phyloP scores from a whole-genome alignment of 1,140 invertebrate genomes.

The Leptopilina clavipes region DNA sequence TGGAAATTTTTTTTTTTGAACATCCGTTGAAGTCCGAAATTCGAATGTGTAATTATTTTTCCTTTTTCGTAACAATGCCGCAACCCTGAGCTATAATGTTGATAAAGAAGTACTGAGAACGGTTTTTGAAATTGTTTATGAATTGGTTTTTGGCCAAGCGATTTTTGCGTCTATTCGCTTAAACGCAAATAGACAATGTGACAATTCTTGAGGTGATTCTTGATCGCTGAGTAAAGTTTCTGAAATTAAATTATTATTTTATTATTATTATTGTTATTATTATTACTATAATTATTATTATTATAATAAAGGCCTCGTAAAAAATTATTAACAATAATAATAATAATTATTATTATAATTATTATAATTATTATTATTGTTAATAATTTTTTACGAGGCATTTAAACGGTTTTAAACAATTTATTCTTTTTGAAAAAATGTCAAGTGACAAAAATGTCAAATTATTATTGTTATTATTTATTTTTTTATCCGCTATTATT shows the following conservation, averaged over 20 bases:
- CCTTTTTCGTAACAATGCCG: constrained; percentile 20
- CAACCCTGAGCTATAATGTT: constrained; percentile 36
- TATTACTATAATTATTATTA: no score
- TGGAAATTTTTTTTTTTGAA: background rate
- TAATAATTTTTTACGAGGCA: no score
- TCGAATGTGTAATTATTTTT: background rate
- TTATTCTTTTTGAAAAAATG: no score
- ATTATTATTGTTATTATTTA: no score
- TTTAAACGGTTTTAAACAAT: no score
- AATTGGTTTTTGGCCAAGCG: constrained; percentile 88
- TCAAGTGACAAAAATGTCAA: no score
- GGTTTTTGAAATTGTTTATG: constrained; percentile 55
- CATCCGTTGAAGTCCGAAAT: background rate
- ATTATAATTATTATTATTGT: no score
- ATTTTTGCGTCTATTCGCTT: constrained; percentile 97
- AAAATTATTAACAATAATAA: no score
- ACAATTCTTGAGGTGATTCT: constrained; percentile 92
- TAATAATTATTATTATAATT: no score
- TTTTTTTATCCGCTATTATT: no score
- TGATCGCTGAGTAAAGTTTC: constrained; percentile 91
- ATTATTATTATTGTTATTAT: background rate
- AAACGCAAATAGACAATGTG: constrained; percentile 93
- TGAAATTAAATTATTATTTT: constrained; percentile 71
- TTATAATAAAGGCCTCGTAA: no score
- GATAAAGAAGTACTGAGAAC: constrained; percentile 15